phyloP scores from a whole-genome alignment of 2,113 vertebrate species.

The Chloroceryle aenea region DNA sequence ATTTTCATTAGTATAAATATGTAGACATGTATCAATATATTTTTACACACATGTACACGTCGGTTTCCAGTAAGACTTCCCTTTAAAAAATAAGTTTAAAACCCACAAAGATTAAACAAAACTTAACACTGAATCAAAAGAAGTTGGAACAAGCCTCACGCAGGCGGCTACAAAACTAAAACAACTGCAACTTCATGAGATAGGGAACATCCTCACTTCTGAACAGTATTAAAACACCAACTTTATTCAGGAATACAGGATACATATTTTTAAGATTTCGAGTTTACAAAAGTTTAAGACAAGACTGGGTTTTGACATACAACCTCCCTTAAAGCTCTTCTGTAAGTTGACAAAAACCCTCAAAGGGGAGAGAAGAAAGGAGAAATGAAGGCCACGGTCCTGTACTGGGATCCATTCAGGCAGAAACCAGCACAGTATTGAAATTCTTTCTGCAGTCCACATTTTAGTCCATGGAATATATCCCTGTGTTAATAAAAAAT shows the following conservation, averaged over 20 bases:
- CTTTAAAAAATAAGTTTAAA: not conserved
- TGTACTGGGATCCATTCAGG: not conserved
- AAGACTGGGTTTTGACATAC: not conserved
- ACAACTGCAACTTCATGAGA: not conserved
- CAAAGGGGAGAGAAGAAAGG: not conserved
- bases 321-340: constrained; percentile 22
- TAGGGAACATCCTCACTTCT: not conserved
- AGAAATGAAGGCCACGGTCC: constrained; percentile 28
- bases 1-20: not conserved
- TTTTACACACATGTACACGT: not conserved
- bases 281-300: constrained; percentile 65
- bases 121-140: not conserved
- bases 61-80: not conserved
- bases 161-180: not conserved
- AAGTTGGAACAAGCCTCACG: not conserved
- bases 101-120: not conserved
- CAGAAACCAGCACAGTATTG: not conserved
- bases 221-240: constrained; percentile 54
- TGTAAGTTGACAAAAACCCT: not conserved
- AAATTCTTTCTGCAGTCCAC: not conserved
- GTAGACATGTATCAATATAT: not conserved
- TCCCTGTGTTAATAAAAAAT: not conserved
- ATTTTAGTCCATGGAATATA: not conserved
- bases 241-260: constrained; percentile 77
- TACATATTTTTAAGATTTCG: constrained; percentile 60